These are phyloP conservation scores for Nesogale talazaci DNA, from an alignment of 2,113 vertebrate genomes.

Conservation along the genomic window DNA sequence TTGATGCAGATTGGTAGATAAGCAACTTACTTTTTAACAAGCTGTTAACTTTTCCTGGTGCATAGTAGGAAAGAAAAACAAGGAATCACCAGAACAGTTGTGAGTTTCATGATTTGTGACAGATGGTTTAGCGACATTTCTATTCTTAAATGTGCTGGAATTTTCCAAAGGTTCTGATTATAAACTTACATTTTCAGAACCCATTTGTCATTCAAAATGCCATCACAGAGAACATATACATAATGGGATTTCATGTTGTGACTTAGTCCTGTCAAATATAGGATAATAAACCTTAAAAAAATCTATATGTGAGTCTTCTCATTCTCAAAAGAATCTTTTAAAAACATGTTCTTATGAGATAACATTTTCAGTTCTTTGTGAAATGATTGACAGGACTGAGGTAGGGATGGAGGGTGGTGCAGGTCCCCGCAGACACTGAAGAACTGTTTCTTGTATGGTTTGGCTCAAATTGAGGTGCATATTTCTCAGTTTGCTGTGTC, in stretches of 20 bases:
- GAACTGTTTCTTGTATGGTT: background rate
- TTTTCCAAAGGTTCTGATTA: slow-evolving; percentile 17
- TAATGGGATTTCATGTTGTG: slow-evolving; percentile 52
- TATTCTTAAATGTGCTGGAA: background rate
- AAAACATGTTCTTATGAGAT: background rate
- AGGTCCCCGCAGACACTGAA: background rate
- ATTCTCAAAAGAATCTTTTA: slow-evolving; percentile 5
- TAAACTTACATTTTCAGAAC: slow-evolving; percentile 29
- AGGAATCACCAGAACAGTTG: no score
- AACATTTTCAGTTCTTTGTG: background rate
- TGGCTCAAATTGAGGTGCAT: background rate
- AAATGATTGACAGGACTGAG: background rate
- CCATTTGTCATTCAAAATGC: slow-evolving; percentile 53
- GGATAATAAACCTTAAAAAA: slow-evolving; percentile 21
- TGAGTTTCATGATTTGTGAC: background rate
- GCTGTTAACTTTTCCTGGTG: background rate
- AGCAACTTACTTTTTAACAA: background rate
- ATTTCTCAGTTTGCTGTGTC: background rate
- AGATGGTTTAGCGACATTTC: background rate
- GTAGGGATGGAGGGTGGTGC: background rate
- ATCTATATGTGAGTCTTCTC: background rate
- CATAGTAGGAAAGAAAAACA: background rate
- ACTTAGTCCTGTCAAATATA: slow-evolving; percentile 35
- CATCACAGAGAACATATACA: background rate
- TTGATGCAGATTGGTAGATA: background rate